These are phyloP conservation scores for Microtus oregoni DNA, from an alignment of 2,113 vertebrate genomes.

Conservation along the genomic window DNA sequence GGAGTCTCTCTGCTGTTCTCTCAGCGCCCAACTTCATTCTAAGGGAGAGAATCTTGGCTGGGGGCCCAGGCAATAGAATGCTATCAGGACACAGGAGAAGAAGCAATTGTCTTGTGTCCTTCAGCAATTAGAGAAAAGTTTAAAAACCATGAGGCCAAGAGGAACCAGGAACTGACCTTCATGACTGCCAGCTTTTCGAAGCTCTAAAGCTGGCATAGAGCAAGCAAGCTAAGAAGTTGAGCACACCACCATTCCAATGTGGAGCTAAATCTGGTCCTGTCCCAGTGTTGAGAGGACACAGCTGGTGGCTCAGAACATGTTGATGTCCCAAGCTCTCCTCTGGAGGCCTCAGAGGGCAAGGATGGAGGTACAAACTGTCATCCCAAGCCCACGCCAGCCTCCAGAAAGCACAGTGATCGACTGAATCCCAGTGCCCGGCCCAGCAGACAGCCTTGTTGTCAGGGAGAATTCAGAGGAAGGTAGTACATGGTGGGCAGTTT, in stretches of 20 bases:
- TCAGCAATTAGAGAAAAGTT: background rate
- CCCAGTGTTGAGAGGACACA: background rate
- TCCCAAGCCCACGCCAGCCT: background rate
- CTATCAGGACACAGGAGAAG: background rate
- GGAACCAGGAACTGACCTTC: background rate
- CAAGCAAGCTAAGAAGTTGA: background rate
- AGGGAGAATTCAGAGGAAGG: background rate
- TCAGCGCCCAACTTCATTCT: background rate
- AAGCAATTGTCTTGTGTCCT: background rate
- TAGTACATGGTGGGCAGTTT: background rate
- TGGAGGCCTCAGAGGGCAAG: rapidly evolving
- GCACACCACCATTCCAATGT: rapidly evolving
- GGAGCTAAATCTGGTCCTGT: background rate
- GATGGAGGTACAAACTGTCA: background rate
- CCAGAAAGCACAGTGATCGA: background rate
- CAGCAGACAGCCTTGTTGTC: background rate
- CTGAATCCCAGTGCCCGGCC: background rate
- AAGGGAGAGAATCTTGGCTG: background rate
- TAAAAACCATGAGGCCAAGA: background rate
- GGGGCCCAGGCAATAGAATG: background rate
- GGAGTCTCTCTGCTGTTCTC: background rate
- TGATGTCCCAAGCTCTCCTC: too few species aligned
- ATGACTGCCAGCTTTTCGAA: background rate
- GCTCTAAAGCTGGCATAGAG: background rate
- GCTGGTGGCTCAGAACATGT: background rate